phyloP scores from a whole-genome alignment of 2,797 vertebrate species.

The Vultur gryphus region DNA sequence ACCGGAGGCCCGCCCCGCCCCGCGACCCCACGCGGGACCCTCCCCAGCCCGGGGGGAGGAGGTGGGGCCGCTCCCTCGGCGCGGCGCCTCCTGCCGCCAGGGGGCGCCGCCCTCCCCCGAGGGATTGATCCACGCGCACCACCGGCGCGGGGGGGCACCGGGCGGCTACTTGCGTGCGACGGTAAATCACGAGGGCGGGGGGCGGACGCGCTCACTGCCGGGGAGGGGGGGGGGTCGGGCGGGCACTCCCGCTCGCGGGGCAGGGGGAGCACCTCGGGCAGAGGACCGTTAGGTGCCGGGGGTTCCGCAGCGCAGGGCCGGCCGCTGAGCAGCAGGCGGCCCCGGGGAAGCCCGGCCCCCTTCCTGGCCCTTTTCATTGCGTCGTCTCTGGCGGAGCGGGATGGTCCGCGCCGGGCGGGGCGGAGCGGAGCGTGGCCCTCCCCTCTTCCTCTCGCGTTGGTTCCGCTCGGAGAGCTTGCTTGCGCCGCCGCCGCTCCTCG shows the following conservation, averaged over 20 bases:
- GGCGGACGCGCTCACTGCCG: no score
- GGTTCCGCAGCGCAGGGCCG: rapidly evolving
- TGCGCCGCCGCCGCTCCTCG: not conserved
- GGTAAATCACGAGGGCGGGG: not conserved
- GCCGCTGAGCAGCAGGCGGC: not conserved
- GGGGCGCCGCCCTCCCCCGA: not conserved
- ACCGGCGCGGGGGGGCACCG: no score
- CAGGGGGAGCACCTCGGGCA: rapidly evolving
- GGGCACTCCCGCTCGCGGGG: rapidly evolving
- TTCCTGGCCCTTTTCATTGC: not conserved
- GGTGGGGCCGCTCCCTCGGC: not conserved
- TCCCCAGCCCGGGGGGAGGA: not conserved
- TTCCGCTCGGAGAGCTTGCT: constrained; percentile 21
- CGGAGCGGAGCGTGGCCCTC: not conserved
- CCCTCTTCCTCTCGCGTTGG: constrained; percentile 46
- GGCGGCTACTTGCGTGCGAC: not conserved
- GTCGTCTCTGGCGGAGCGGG: not conserved
- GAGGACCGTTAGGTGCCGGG: rapidly evolving
- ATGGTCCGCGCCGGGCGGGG: not conserved
- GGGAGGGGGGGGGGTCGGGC: rapidly evolving
- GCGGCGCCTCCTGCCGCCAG: not conserved
- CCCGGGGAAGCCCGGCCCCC: rapidly evolving
- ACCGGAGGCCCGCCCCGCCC: not conserved
- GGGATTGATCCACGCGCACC: not conserved
- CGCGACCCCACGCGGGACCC: not conserved